Conservation (phyloP, 2,113 vertebrate species). For the Rafetus swinhoei region DNA sequence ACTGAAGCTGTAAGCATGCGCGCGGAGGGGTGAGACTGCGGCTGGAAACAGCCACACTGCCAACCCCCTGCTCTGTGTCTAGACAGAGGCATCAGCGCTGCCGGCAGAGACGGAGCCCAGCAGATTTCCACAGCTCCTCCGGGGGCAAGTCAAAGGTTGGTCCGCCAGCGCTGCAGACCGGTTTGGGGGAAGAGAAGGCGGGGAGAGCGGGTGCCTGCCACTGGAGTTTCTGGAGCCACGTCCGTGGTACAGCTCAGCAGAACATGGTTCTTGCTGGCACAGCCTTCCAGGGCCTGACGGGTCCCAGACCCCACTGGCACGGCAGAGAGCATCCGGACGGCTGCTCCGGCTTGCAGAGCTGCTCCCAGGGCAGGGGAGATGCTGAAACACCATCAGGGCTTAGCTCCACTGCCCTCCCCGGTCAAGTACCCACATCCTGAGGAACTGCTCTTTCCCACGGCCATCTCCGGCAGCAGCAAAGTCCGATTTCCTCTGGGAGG, state of each 20-base stretch:
- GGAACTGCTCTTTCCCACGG: background rate
- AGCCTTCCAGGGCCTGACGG: too few species aligned
- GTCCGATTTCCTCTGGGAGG: background rate
- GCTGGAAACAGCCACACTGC: background rate
- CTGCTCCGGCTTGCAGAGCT: background rate
- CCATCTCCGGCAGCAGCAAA: background rate
- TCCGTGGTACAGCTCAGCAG: background rate
- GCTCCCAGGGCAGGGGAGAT: too few species aligned
- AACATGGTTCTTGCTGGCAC: background rate
- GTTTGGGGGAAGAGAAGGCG: background rate
- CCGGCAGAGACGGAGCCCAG: background rate
- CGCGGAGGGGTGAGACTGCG: background rate
- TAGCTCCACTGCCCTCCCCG: too few species aligned
- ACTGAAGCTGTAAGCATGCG: background rate
- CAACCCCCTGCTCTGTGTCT: background rate
- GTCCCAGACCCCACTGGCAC: too few species aligned
- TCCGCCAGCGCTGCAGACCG: background rate
- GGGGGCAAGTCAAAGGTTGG: background rate
- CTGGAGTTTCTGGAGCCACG: background rate
- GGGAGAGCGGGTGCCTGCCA: background rate
- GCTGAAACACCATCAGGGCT: too few species aligned
- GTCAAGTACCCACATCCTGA: background rate
- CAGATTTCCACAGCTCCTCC: too few species aligned
- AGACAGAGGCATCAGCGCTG: background rate
- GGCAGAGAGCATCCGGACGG: too few species aligned